Evolutionary conservation across 2,888 invertebrate genomes (phyloP).

Genomic region (Catocala sponsa): DNA sequence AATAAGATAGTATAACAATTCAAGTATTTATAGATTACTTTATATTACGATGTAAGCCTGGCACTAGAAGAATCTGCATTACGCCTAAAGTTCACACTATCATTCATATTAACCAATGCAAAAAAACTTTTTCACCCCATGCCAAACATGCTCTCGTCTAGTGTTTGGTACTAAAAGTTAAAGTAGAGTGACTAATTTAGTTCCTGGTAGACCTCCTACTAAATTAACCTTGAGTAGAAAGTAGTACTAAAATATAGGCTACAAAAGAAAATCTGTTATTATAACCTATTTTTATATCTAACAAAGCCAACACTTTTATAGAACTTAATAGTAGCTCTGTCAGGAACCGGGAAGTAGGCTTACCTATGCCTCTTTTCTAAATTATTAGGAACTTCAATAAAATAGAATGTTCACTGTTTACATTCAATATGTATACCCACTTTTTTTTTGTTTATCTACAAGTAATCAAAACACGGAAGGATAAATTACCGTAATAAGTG

Average conservation of each 20-base stretch:
- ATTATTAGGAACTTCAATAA: background rate
- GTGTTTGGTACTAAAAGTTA: constrained; percentile 8
- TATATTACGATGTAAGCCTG: background rate
- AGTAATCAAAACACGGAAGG: constrained; percentile 11
- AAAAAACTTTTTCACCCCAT: constrained; percentile 19
- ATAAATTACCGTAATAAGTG: constrained; percentile 45
- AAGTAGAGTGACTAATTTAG: background rate
- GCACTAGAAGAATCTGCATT: constrained; percentile 5
- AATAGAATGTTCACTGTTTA: background rate
- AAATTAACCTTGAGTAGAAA: background rate
- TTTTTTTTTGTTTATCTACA: background rate
- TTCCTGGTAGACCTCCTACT: background rate
- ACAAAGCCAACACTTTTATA: constrained; percentile 4
- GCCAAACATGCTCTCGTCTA: constrained; percentile 16
- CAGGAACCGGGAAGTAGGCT: background rate
- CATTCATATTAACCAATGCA: constrained; percentile 1
- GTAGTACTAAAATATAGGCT: background rate
- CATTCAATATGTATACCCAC: constrained; percentile 5
- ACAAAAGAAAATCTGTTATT: background rate
- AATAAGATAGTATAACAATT: background rate
- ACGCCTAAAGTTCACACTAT: background rate
- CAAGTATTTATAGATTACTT: background rate
- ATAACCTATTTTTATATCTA: background rate
- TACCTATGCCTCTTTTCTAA: background rate
- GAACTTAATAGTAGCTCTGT: background rate